These are phyloP conservation scores for Hyposmocoma kahamanoa DNA, from an alignment of 1,140 invertebrate genomes.

Conservation along the genomic window DNA sequence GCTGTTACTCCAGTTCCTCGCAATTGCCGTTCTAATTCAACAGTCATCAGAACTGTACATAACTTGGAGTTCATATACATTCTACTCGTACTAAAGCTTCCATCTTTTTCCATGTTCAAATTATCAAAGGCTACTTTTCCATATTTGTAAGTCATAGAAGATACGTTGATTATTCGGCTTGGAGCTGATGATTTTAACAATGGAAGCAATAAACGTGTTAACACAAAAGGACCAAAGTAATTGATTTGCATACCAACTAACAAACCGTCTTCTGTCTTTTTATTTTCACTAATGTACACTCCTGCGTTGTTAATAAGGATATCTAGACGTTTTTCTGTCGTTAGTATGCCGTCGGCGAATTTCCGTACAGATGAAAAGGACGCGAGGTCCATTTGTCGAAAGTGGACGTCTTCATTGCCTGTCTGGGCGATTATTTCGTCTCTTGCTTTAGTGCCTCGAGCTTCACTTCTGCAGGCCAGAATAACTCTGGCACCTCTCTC, in stretches of 20 bases:
- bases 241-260: constrained; percentile 90
- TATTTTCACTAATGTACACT: constrained; percentile 21
- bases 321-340: constrained; percentile 81
- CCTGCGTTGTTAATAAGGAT: constrained; percentile 90
- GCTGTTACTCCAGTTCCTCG: constrained; percentile 83
- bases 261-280: constrained; percentile 82
- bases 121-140: constrained; percentile 83
- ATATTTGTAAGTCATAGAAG: constrained; percentile 83
- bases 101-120: constrained; percentile 78
- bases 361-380: constrained; percentile 84
- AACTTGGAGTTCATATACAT: constrained; percentile 87
- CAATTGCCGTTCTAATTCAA: constrained; percentile 83
- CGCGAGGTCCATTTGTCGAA: constrained; percentile 80
- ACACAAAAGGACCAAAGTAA: constrained; percentile 88
- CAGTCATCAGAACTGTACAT: constrained; percentile 87
- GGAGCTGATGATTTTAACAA: constrained; percentile 84
- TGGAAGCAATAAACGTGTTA: constrained; percentile 81
- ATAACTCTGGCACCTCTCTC: constrained; percentile 84
- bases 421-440: constrained; percentile 65
- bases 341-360: constrained; percentile 78
- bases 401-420: constrained; percentile 62
- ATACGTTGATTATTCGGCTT: constrained; percentile 88
- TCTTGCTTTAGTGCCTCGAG: constrained; percentile 51
- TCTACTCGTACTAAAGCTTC: constrained; percentile 70
- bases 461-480: constrained; percentile 86